These are phyloP conservation scores for Chloroceryle aenea DNA, from an alignment of 2,113 vertebrate genomes.

Conservation along the genomic window DNA sequence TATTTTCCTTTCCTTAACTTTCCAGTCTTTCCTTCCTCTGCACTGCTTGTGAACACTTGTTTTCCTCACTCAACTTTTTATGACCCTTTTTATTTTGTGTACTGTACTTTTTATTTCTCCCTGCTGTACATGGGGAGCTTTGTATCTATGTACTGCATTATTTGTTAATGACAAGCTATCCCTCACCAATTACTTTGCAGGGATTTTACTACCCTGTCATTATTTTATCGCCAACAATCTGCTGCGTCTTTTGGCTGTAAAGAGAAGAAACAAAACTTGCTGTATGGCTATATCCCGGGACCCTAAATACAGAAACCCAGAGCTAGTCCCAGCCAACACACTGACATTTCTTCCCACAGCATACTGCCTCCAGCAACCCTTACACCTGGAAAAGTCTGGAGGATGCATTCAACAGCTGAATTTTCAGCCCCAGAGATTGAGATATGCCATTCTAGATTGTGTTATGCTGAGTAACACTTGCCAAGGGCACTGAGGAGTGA, in stretches of 20 bases:
- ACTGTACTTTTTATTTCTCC: conserved; percentile 13
- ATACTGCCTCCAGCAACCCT: neutral
- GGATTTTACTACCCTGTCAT: neutral
- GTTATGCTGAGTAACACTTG: neutral
- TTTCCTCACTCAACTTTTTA: neutral
- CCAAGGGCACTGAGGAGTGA: neutral
- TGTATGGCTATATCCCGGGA: neutral
- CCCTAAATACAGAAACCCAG: neutral
- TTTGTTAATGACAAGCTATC: neutral
- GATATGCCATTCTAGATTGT: neutral
- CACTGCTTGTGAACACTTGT: neutral
- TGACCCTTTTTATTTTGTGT: neutral
- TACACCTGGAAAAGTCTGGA: neutral
- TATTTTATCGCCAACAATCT: conserved; percentile 17
- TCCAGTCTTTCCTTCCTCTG: neutral
- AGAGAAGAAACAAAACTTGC: neutral
- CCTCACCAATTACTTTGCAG: neutral
- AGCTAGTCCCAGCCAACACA: neutral
- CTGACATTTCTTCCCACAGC: neutral
- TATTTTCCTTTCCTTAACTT: neutral
- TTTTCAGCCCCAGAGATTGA: neutral
- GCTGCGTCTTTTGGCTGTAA: neutral
- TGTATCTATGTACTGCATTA: neutral
- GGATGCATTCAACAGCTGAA: neutral
- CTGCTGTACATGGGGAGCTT: neutral